phyloP scores from a whole-genome alignment of 2,113 vertebrate species.

The Natator depressus region DNA sequence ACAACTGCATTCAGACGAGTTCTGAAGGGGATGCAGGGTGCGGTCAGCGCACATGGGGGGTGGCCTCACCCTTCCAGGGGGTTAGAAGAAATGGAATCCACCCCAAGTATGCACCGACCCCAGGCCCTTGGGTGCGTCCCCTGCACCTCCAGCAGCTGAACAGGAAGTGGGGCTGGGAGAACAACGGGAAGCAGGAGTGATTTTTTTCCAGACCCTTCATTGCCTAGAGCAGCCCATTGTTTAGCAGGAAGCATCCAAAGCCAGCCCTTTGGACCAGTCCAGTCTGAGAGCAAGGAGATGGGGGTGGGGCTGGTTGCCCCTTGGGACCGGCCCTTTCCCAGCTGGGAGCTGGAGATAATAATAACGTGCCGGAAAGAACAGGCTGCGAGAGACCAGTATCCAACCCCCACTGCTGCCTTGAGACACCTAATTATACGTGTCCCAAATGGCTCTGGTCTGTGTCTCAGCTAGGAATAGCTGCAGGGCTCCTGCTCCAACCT shows the following conservation, averaged over 20 bases:
- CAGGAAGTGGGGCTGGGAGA: neutral
- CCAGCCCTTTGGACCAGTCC: too few relatives aligned
- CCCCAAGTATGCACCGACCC: neutral
- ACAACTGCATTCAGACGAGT: neutral
- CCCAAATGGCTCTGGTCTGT: neutral
- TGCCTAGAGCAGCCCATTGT: slow-evolving; percentile 28
- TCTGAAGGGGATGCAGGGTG: too few relatives aligned
- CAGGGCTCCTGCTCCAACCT: neutral
- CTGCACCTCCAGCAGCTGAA: neutral
- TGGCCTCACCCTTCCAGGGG: neutral
- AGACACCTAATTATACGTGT: neutral
- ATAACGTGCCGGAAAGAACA: neutral
- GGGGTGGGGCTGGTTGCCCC: neutral
- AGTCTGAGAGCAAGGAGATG: neutral
- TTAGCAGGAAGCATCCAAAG: neutral
- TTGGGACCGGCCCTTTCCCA: slow-evolving; percentile 36
- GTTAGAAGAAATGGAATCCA: neutral
- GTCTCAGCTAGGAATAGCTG: neutral
- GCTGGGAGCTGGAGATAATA: slow-evolving; percentile 31
- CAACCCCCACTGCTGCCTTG: neutral
- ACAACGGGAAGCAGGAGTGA: neutral
- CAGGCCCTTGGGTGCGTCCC: neutral
- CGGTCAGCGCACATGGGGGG: too few relatives aligned
- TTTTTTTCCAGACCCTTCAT: neutral
- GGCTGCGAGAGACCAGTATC: neutral